Percentiles rank a stretch among this genome's conserved stretches.
These are phyloP conservation scores for Nephrotoma guestfalica DNA, from an alignment of 2,888 invertebrate species.

Conservation along the genomic window DNA sequence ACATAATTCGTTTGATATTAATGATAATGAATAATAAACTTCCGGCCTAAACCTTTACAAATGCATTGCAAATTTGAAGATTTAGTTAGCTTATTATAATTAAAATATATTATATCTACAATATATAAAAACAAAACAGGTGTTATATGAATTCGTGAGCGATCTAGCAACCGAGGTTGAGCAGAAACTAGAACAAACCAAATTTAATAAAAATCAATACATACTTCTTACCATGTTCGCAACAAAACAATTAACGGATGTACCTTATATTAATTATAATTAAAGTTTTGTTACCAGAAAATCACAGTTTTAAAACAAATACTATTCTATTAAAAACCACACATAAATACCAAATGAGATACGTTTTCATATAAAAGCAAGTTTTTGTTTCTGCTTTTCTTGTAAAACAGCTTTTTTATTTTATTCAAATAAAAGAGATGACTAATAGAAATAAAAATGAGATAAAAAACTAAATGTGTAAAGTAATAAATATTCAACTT, in stretches of 20 bases:
- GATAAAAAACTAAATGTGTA: background rate
- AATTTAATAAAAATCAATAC: background rate
- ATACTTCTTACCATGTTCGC: background rate
- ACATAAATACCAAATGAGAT: background rate
- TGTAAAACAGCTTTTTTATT: background rate
- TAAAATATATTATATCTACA: too few relatives aligned
- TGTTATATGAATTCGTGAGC: background rate
- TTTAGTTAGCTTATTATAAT: too few relatives aligned
- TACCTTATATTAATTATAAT: background rate
- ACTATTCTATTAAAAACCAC: background rate
- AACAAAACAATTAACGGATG: background rate
- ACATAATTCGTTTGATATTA: background rate
- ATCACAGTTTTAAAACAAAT: background rate
- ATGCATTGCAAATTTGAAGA: background rate
- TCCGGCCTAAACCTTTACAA: background rate
- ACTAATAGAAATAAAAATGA: background rate
- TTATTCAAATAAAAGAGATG: conserved; percentile 3
- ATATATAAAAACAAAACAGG: background rate
- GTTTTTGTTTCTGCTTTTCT: background rate
- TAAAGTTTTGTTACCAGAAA: background rate
- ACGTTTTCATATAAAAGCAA: background rate
- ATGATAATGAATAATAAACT: background rate
- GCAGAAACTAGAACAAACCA: background rate
- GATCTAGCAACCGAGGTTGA: background rate
- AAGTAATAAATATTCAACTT: background rate